Evolutionary conservation across 2,113 vertebrate genomes (phyloP).

Genomic region (Nipponia nippon): DNA sequence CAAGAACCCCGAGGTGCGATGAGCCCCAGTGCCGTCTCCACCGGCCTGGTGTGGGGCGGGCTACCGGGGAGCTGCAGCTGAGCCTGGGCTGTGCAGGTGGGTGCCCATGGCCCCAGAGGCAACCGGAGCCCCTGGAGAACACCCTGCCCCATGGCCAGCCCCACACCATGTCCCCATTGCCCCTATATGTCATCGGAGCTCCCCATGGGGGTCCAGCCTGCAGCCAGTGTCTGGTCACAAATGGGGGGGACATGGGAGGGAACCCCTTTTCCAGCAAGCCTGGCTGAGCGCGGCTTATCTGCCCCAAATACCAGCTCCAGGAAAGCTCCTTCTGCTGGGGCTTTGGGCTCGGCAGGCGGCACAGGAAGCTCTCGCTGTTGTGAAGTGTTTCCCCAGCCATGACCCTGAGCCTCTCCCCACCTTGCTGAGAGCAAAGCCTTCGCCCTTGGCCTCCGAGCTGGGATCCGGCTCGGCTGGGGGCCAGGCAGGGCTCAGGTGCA

Average conservation of each 20-base stretch:
- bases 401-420: background rate
- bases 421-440: background rate
- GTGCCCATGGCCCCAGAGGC: background rate
- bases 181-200: rapidly evolving
- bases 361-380: background rate
- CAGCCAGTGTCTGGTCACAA: background rate
- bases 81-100: background rate
- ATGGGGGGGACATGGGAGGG: too few relatives aligned
- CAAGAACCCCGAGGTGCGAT: rapidly evolving
- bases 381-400: background rate
- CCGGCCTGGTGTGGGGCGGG: rapidly evolving
- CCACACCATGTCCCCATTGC: background rate
- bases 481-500: background rate
- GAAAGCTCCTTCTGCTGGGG: background rate
- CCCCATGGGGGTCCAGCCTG: background rate
- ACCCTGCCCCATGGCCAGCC: background rate
- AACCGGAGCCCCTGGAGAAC: rapidly evolving
- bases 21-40: background rate
- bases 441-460: background rate
- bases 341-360: background rate
- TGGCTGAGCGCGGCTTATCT: background rate
- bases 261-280: background rate
- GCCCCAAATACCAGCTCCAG: background rate
- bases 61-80: background rate
- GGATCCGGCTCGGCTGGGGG: rapidly evolving